Evolutionary conservation across 1,140 invertebrate genomes (phyloP), one percentile per base, ranked within the genome.

Genomic region (Metaphire vulgaris): DNA sequence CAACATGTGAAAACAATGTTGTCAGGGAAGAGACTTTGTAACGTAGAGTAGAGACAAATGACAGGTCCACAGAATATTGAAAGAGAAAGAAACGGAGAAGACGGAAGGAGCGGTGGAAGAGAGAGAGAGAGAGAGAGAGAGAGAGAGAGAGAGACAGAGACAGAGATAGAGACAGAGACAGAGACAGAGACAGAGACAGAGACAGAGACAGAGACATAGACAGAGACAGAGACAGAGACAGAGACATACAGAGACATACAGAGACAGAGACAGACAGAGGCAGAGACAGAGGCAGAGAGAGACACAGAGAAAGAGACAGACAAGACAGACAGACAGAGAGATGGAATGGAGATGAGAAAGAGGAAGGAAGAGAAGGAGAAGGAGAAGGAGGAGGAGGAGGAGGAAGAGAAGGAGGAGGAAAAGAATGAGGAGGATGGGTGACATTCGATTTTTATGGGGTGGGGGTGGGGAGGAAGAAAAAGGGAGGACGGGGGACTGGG

Each of bases 401-500:
- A 69, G 14, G 67, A 72, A 29, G 70, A 72, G 28, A 31, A 72
- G 14, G 70, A 72, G 15, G 70, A 72, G 15, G 70, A 72, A 31
- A 31, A 72, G 15, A 31, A 72, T 72, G 70, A 72, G 15, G 70
- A 72, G 15, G 70, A 72, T 72, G 70, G n/a, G n/a, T n/a, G n/a
- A n/a, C n/a, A n/a, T n/a, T n/a, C n/a, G n/a, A n/a, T n/a, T n/a
- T n/a, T n/a, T n/a, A n/a, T n/a, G n/a, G n/a, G n/a, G n/a, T n/a
- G n/a, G n/a, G n/a, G n/a, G n/a, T n/a, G n/a, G n/a, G n/a, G n/a
- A n/a, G n/a, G n/a, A n/a, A n/a, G n/a, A n/a, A n/a, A n/a, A n/a
- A n/a, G n/a, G n/a, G n/a, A n/a, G n/a, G n/a, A n/a, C n/a, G n/a
- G n/a, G n/a, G n/a, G n/a, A n/a, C n/a, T n/a, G n/a, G n/a, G n/a